These are phyloP conservation scores for Astyanax mexicanus DNA, from an alignment of 2,797 vertebrate genomes.

Conservation along the genomic window DNA sequence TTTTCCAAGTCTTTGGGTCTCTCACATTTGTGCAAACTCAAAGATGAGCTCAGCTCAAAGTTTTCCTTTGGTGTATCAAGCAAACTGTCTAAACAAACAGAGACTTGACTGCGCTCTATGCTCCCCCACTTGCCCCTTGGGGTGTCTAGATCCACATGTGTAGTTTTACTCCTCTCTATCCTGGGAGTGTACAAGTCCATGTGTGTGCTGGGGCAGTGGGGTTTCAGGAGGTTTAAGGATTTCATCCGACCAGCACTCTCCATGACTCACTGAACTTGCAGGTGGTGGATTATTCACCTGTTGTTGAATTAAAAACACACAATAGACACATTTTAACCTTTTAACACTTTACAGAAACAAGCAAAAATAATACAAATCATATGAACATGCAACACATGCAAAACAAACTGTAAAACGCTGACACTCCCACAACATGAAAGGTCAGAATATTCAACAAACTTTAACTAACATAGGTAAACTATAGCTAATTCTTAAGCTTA, in stretches of 20 bases:
- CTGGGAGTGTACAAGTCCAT: not conserved
- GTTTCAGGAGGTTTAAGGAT: not conserved
- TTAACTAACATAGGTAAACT: not conserved
- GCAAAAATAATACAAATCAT: not conserved
- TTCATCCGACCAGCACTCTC: not conserved
- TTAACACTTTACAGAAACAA: no score
- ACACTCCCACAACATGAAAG: no score
- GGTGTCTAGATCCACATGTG: not conserved
- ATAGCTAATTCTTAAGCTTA: no score
- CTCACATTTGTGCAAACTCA: not conserved
- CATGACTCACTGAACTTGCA: not conserved
- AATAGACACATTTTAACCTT: no score
- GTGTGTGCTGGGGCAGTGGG: not conserved
- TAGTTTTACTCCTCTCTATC: not conserved
- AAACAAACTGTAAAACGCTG: no score
- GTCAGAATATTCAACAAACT: no score
- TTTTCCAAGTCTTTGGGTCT: not conserved
- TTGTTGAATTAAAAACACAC: not conserved
- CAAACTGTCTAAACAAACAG: slow-evolving; percentile 58
- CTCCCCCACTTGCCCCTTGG: not conserved
- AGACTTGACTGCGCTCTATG: not conserved
- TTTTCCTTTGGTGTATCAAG: slow-evolving; percentile 73
- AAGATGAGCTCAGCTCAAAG: slow-evolving; percentile 23
- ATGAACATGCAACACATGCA: no score
- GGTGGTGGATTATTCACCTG: not conserved